Evolutionary conservation across 2,113 vertebrate species (phyloP).

Genomic region (Psittacula cyanocephala): DNA sequence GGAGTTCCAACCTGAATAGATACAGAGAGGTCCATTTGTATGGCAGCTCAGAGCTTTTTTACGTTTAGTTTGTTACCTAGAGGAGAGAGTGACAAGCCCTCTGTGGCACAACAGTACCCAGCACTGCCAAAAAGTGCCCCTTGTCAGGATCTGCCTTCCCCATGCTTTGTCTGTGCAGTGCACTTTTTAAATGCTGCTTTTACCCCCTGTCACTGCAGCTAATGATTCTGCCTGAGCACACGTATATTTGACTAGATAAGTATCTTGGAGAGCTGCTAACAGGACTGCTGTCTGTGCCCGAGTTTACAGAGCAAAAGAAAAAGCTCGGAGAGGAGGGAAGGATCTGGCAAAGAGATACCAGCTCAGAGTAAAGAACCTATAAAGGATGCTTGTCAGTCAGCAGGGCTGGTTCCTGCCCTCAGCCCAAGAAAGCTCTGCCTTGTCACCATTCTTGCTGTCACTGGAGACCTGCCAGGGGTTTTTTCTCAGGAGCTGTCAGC

Average conservation of each 20-base stretch:
- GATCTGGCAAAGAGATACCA: neutral
- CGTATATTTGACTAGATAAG: constrained; percentile 61
- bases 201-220: constrained; percentile 38
- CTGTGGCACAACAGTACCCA: neutral
- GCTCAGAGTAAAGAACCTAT: neutral
- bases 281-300: neutral
- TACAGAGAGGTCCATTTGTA: neutral
- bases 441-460: neutral
- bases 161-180: neutral
- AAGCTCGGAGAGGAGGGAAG: neutral
- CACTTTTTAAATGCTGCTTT: constrained; percentile 20
- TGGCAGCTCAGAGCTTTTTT: neutral
- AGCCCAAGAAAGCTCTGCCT: neutral
- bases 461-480: neutral
- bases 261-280: constrained; percentile 41
- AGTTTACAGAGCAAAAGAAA: constrained; percentile 10
- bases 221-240: constrained; percentile 26
- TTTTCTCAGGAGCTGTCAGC: constrained; percentile 17
- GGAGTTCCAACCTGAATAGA: neutral
- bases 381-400: constrained; percentile 5
- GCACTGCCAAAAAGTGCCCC: neutral
- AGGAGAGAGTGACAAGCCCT: neutral
- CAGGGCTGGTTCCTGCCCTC: neutral
- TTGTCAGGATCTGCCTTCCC: constrained; percentile 32
- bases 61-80: neutral